These are phyloP conservation scores for Urophycis tenuis DNA, from an alignment of 2,797 vertebrate genomes.

Conservation along the genomic window DNA sequence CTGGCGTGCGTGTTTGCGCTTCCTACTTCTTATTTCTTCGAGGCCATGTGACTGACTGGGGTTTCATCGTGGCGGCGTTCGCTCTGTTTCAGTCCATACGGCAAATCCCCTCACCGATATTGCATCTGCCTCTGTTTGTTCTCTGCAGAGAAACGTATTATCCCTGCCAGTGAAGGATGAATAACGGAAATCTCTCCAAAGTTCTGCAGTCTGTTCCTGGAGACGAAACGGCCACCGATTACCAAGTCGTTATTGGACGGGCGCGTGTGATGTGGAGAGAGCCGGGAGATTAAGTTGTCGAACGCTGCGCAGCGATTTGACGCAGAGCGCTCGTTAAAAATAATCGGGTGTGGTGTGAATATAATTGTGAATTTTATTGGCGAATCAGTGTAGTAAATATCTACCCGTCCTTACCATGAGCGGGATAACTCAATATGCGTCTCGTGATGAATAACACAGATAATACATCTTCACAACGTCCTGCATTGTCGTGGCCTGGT, in stretches of 20 bases:
- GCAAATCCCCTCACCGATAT: background rate
- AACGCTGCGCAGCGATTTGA: background rate
- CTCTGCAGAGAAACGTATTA: background rate
- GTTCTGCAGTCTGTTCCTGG: background rate
- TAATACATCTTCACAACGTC: background rate
- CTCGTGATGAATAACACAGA: background rate
- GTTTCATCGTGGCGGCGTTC: background rate
- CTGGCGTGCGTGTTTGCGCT: background rate
- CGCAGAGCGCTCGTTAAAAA: background rate
- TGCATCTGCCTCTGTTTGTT: background rate
- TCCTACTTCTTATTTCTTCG: background rate
- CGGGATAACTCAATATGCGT: background rate
- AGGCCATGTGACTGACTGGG: background rate
- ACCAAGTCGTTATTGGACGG: background rate
- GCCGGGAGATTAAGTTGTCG: background rate
- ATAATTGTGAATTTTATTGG: background rate
- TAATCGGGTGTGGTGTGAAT: background rate
- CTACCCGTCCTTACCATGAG: background rate
- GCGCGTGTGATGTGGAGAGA: background rate
- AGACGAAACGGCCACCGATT: no score
- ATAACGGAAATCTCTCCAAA: background rate
- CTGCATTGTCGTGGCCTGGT: no score
- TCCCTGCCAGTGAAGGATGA: background rate
- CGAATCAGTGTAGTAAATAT: background rate
- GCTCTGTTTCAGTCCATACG: background rate